Conservation (phyloP, 2,888 invertebrate genomes). For the Rhagonycha lutea region DNA sequence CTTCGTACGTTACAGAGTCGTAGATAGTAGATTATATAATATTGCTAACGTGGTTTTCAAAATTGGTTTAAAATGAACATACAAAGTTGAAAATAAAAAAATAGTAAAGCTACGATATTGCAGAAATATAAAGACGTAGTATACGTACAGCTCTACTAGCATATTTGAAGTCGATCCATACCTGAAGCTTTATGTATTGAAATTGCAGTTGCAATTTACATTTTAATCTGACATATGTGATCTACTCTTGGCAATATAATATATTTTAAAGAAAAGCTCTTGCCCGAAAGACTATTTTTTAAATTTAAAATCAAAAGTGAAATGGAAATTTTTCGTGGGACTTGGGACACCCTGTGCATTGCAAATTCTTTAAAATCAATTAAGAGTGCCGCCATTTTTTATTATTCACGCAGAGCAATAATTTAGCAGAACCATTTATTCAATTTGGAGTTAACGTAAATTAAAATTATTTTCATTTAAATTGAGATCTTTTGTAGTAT, state of each 20-base stretch:
- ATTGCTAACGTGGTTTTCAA: background rate
- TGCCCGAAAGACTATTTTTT: background rate
- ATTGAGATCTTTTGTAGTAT: background rate
- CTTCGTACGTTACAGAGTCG: too few relatives aligned
- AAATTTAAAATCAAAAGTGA: too few relatives aligned
- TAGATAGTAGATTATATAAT: background rate
- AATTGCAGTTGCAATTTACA: background rate
- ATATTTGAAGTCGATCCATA: background rate
- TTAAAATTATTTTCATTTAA: background rate
- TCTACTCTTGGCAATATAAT: background rate
- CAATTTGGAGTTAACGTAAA: background rate
- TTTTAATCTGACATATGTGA: background rate
- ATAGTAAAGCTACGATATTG: background rate
- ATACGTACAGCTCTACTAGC: background rate
- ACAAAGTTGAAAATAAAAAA: background rate
- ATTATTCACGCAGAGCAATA: background rate
- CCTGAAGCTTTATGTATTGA: background rate
- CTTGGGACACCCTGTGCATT: background rate
- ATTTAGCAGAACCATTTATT: background rate
- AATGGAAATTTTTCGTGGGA: background rate
- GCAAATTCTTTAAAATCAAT: background rate
- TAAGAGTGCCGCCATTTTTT: background rate
- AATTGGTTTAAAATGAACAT: background rate
- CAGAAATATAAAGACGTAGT: background rate
- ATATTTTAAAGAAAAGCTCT: background rate